These are phyloP conservation scores for Epinephelus moara DNA, from an alignment of 2,113 vertebrate species.

Conservation along the genomic window DNA sequence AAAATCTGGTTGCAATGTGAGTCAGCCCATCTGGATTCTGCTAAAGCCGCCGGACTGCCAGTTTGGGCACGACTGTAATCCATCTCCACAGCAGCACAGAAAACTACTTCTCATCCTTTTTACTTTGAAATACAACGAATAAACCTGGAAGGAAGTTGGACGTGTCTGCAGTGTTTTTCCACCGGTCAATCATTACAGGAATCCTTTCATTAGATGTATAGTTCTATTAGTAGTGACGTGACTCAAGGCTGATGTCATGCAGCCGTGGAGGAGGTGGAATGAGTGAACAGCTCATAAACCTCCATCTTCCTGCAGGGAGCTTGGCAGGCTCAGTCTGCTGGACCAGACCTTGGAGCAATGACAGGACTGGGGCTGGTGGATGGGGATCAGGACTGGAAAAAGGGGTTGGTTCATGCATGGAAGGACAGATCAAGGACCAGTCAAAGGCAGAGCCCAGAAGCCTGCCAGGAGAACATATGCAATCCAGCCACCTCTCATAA, in stretches of 20 bases:
- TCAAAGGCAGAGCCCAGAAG: conserved; percentile 2
- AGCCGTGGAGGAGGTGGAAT: conserved; percentile 58
- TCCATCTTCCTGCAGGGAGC: conserved; percentile 52
- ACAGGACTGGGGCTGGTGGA: conserved; percentile 33
- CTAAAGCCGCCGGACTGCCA: conserved; percentile 28
- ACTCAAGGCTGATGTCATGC: conserved; percentile 72
- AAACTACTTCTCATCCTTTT: conserved; percentile 4
- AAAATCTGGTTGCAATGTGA: conserved; percentile 19
- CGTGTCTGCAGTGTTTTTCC: conserved; percentile 51
- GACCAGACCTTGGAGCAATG: conserved; percentile 48
- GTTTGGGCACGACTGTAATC: conserved; percentile 19
- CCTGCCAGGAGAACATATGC: conserved; percentile 41
- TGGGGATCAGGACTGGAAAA: conserved; percentile 35
- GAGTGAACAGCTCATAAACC: conserved; percentile 69
- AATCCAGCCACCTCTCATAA: conserved; percentile 21
- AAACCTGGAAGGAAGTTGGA: conserved; percentile 35
- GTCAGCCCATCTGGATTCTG: conserved; percentile 44
- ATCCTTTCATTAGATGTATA: conserved; percentile 68
- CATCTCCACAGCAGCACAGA: conserved; percentile 24
- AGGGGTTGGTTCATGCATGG: conserved; percentile 19
- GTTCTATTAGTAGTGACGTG: conserved; percentile 64
- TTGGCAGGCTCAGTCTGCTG: conserved; percentile 49
- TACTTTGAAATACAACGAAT: conserved; percentile 13
- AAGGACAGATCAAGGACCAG: conserved; percentile 51
- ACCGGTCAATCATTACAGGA: conserved; percentile 54